A percentile compares a stretch with the other conserved stretches of the same genome.
phyloP scores from a whole-genome alignment of 2,113 vertebrate genomes.

The Prunella himalayana region DNA sequence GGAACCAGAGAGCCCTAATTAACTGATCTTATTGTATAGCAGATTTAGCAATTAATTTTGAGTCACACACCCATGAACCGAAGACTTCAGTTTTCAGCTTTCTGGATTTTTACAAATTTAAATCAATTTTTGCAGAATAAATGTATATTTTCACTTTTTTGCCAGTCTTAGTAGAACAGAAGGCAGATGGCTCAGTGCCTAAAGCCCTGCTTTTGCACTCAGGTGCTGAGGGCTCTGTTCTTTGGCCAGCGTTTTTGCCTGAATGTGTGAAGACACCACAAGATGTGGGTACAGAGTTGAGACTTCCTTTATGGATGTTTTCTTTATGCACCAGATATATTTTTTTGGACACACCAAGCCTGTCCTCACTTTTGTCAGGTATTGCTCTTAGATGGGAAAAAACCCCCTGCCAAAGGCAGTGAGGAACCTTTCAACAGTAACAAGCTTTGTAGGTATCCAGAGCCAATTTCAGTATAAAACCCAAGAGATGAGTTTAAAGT shows the following conservation, averaged over 20 bases:
- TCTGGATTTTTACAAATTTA: conserved; percentile 45
- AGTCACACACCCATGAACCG: conserved; percentile 11
- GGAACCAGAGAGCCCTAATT: conserved; percentile 49
- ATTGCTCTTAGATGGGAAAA: not conserved
- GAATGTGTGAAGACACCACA: not conserved
- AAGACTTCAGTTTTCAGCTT: conserved; percentile 26
- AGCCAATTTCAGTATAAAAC: not conserved
- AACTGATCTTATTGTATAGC: conserved; percentile 47
- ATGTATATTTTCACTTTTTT: conserved; percentile 18
- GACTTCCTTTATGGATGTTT: not conserved
- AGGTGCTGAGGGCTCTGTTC: not conserved
- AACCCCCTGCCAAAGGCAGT: not conserved
- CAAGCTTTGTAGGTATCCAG: not conserved
- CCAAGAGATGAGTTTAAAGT: not conserved
- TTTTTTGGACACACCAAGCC: not conserved
- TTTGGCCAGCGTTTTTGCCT: not conserved
- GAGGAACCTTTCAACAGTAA: not conserved
- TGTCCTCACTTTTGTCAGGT: not conserved
- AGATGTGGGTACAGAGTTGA: not conserved
- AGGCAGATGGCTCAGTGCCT: not conserved
- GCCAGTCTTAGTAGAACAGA: not conserved
- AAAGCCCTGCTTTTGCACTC: not conserved
- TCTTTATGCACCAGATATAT: not conserved
- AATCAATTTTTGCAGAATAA: conserved; percentile 46
- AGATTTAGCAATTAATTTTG: conserved; percentile 64